phyloP scores from a whole-genome alignment of 1,140 invertebrate genomes.

The Chrysomallon squamiferum region DNA sequence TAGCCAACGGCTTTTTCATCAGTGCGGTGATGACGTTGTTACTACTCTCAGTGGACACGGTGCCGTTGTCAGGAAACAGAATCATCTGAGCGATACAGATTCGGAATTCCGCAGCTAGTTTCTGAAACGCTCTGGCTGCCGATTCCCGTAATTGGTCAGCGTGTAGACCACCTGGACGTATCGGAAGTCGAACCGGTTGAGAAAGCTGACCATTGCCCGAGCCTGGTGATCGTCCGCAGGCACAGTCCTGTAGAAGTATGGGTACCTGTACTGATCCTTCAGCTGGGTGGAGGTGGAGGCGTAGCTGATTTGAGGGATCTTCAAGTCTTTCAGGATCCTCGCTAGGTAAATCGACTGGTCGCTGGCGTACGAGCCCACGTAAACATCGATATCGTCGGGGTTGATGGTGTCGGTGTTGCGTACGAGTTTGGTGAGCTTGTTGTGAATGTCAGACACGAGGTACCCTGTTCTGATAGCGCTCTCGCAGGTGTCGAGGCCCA shows the following conservation, averaged over 20 bases:
- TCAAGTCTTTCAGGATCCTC: conserved; percentile 66
- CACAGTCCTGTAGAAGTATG: conserved; percentile 80
- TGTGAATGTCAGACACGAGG: conserved; percentile 54
- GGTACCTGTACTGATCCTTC: conserved; percentile 76
- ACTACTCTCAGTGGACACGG: conserved; percentile 41
- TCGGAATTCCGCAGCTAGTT: conserved; percentile 22
- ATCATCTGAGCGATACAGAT: conserved; percentile 55
- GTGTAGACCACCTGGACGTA: conserved; percentile 54
- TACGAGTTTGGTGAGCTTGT: conserved; percentile 33
- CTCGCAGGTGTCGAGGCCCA: conserved; percentile 53
- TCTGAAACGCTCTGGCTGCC: conserved; percentile 34
- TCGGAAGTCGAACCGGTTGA: conserved; percentile 43
- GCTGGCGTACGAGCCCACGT: conserved; percentile 52
- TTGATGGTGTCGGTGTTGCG: conserved; percentile 32
- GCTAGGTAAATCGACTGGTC: conserved; percentile 51
- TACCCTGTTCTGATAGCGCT: conserved; percentile 47
- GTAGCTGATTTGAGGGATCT: conserved; percentile 82
- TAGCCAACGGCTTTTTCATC: conserved; percentile 49
- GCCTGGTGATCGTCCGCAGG: conserved; percentile 80
- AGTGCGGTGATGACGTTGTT: conserved; percentile 41
- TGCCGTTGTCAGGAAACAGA: conserved; percentile 35
- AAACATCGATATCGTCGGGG: conserved; percentile 45
- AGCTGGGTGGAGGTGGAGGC: conserved; percentile 78
- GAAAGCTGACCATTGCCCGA: conserved; percentile 69
- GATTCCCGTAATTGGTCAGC: conserved; percentile 39